A percentile compares a stretch with the other conserved stretches of the same genome.
These are phyloP conservation scores for Oreocharis arfaki DNA, from an alignment of 2,113 vertebrate species.

Conservation along the genomic window DNA sequence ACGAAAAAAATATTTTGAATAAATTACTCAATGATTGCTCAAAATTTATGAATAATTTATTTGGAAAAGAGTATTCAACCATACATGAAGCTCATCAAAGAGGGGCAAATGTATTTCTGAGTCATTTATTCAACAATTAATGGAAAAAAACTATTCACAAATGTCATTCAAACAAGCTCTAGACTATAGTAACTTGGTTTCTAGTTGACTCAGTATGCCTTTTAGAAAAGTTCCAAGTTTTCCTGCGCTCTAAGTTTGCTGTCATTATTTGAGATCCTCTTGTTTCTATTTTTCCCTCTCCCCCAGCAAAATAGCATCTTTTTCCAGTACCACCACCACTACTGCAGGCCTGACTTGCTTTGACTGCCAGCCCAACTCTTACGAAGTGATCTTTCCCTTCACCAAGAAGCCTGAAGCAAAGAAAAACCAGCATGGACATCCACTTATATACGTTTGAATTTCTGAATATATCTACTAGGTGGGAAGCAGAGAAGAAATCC, in stretches of 20 bases:
- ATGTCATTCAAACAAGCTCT: conserved; percentile 34
- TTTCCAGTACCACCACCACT: not conserved
- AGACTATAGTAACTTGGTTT: conserved; percentile 22
- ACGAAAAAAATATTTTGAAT: conserved; percentile 40
- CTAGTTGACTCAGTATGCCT: conserved; percentile 14
- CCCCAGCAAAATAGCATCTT: not conserved
- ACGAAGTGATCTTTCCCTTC: not conserved
- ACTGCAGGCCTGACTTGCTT: not conserved
- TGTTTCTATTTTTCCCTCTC: conserved; percentile 13
- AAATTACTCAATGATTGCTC: conserved; percentile 37
- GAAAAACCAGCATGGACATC: not conserved
- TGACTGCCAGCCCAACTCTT: not conserved
- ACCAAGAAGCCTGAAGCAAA: not conserved
- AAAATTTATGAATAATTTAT: conserved; percentile 51
- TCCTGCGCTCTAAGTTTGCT: not conserved
- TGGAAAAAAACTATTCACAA: not conserved
- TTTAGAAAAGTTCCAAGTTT: conserved; percentile 37
- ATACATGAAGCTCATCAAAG: conserved; percentile 13
- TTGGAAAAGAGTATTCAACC: conserved; percentile 13
- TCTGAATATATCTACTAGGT: not conserved
- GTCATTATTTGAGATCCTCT: not conserved
- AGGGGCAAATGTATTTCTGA: conserved; percentile 33
- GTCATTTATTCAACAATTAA: conserved; percentile 52
- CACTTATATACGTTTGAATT: not conserved
- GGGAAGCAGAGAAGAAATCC: not conserved